phyloP scores from a whole-genome alignment of 2,113 vertebrate genomes.

The Daphoenositta chrysoptera region DNA sequence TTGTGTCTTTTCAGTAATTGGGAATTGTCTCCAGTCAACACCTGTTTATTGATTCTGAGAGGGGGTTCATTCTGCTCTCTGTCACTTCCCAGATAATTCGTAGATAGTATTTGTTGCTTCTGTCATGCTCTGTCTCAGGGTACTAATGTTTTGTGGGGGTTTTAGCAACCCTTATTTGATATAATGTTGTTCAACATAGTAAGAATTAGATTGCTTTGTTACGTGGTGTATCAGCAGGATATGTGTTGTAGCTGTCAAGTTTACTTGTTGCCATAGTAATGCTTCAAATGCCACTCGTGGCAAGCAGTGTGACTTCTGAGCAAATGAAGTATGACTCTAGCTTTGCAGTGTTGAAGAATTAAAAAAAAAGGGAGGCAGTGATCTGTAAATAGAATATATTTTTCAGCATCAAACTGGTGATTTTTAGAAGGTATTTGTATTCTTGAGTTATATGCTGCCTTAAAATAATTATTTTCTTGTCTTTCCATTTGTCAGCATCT shows the following conservation, averaged over 20 bases:
- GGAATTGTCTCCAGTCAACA: background rate
- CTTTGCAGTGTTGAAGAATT: background rate
- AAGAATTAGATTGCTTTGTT: background rate
- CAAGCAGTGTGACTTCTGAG: background rate
- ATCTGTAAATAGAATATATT: background rate
- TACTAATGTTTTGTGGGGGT: background rate
- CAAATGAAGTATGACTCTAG: background rate
- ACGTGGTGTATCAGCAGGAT: background rate
- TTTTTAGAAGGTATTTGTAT: background rate
- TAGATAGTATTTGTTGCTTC: background rate
- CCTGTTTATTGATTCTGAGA: background rate
- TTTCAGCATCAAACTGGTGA: background rate
- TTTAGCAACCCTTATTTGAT: background rate
- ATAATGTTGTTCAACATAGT: background rate
- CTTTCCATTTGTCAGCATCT: background rate
- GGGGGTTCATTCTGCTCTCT: rapidly evolving
- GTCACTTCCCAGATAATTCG: background rate
- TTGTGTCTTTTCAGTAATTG: background rate
- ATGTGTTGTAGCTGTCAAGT: background rate
- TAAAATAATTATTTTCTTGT: background rate
- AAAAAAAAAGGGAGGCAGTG: background rate
- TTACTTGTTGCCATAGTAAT: background rate
- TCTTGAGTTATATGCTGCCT: background rate
- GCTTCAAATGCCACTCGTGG: background rate
- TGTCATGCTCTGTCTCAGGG: background rate